Conservation (phyloP, 2,888 invertebrate species). For the Nephrocerus scutellatus region DNA sequence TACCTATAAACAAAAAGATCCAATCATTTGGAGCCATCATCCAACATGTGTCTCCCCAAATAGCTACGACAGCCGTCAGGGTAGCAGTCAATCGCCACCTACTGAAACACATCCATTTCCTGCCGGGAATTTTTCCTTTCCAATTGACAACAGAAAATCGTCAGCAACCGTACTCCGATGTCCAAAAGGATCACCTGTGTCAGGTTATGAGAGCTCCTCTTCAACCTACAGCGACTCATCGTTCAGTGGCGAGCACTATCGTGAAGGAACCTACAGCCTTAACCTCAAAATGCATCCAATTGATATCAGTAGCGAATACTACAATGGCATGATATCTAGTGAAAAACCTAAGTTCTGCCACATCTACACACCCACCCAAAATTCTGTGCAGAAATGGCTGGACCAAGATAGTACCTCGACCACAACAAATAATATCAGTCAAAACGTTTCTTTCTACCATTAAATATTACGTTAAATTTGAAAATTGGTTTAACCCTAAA, state of each 20-base stretch:
- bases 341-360: constrained; percentile 27
- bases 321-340: constrained; percentile 49
- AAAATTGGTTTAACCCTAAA: no score
- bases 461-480: no score
- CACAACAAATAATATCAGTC: no score
- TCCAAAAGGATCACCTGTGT: constrained; percentile 46
- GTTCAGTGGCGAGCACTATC: constrained; percentile 25
- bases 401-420: constrained; percentile 52
- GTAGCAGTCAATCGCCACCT: constrained; percentile 29
- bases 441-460: no score
- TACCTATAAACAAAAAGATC: constrained; percentile 31
- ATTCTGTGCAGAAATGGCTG: constrained; percentile 54
- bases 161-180: constrained; percentile 36
- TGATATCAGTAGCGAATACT: constrained; percentile 51
- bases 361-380: constrained; percentile 35
- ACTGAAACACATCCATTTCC: constrained; percentile 34
- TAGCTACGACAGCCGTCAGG: constrained; percentile 18
- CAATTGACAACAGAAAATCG: constrained; percentile 20
- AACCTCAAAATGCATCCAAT: constrained; percentile 53
- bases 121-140: constrained; percentile 38
- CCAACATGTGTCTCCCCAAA: constrained; percentile 26
- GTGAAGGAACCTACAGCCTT: constrained; percentile 45
- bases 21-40: constrained; percentile 44
- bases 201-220: constrained; percentile 47
- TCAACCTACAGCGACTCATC: constrained; percentile 45